A percentile compares a stretch with the other conserved stretches of the same genome.
These are phyloP conservation scores for Dendrocincla fuliginosa DNA, from an alignment of 2,797 vertebrate species.

Conservation along the genomic window DNA sequence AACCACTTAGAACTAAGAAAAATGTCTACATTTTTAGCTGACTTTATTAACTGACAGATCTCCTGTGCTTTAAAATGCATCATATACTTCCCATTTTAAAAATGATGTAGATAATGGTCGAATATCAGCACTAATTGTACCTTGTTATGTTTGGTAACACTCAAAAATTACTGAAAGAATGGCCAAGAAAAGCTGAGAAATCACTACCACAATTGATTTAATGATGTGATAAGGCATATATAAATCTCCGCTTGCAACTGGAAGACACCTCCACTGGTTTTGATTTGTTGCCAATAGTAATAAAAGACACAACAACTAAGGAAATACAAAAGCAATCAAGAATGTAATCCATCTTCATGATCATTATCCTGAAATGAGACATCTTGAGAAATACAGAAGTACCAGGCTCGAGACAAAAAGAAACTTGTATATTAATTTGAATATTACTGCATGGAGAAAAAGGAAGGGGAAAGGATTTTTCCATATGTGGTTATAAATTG, in stretches of 20 bases:
- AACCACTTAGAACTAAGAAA: background rate
- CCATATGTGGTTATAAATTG: background rate
- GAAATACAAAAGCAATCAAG: background rate
- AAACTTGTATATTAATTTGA: background rate
- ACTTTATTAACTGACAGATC: background rate
- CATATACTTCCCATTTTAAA: background rate
- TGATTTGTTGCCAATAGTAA: background rate
- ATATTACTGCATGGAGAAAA: background rate
- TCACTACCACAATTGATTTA: background rate
- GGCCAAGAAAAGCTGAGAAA: slow-evolving; percentile 31
- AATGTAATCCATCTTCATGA: background rate
- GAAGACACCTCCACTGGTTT: background rate
- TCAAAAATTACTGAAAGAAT: background rate
- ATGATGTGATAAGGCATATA: background rate
- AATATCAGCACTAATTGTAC: background rate
- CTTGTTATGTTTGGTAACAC: background rate
- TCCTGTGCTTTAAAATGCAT: background rate
- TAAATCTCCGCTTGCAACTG: background rate
- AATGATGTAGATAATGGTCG: background rate
- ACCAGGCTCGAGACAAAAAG: background rate
- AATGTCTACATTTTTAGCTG: background rate
- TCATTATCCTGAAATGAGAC: slow-evolving; percentile 3
- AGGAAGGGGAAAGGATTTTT: background rate
- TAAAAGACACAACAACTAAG: background rate
- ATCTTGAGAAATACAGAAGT: background rate